A percentile compares a stretch with the other conserved stretches of the same genome.
These are phyloP conservation scores for Caretta caretta DNA, from an alignment of 2,113 vertebrate genomes.

Conservation along the genomic window DNA sequence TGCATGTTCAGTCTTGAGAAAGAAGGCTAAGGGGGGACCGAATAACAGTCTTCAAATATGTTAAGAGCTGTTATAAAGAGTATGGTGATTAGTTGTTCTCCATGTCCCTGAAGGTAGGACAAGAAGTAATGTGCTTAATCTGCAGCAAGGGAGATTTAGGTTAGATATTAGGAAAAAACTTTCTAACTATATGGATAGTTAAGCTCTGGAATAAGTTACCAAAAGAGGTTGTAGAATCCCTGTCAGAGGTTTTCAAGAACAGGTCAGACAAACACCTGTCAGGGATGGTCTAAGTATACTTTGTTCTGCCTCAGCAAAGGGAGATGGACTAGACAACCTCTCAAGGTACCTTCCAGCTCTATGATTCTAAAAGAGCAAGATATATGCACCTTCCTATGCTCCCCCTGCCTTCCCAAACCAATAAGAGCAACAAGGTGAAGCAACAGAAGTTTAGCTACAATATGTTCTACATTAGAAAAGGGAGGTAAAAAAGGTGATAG, in stretches of 20 bases:
- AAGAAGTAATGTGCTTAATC: background rate
- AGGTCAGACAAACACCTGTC: background rate
- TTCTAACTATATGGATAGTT: no score
- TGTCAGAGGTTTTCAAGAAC: background rate
- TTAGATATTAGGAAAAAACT: background rate
- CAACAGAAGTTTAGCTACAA: background rate
- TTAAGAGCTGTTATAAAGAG: background rate
- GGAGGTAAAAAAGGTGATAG: background rate
- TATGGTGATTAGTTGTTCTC: background rate
- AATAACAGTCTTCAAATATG: background rate
- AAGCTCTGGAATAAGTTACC: background rate
- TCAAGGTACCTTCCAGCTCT: no score
- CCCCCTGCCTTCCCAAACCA: fast-evolving
- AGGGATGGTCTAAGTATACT: background rate
- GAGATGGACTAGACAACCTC: background rate
- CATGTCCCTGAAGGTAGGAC: background rate
- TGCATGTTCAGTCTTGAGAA: background rate
- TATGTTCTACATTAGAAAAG: background rate
- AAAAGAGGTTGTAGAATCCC: background rate
- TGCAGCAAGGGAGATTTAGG: background rate
- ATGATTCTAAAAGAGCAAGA: no score
- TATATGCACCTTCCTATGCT: no score
- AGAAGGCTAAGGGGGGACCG: background rate
- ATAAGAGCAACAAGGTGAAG: background rate
- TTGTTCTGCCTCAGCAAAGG: background rate